These are phyloP conservation scores for Metellina segmentata DNA, from an alignment of 2,888 invertebrate genomes.

Conservation along the genomic window DNA sequence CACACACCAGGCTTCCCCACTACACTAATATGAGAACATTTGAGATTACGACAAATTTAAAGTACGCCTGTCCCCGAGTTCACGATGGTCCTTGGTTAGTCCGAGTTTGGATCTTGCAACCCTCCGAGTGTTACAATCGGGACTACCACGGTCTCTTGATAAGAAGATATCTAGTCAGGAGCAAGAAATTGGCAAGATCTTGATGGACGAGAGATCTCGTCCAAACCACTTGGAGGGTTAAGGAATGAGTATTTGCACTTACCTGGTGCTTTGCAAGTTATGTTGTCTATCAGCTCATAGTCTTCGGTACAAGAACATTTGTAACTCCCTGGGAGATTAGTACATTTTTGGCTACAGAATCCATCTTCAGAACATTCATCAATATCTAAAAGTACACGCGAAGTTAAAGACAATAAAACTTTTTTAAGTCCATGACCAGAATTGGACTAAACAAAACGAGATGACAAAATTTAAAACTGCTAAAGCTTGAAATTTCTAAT, in stretches of 20 bases:
- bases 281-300: slow-evolving; percentile 83
- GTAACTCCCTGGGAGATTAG: slow-evolving; percentile 86
- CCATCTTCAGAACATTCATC: slow-evolving; percentile 81
- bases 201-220: too few species aligned
- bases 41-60: too few species aligned
- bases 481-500: not conserved
- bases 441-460: not conserved
- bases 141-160: too few species aligned
- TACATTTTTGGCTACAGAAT: slow-evolving; percentile 83
- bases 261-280: slow-evolving; percentile 83
- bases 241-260: not conserved
- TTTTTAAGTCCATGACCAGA: not conserved
- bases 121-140: too few species aligned
- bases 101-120: too few species aligned
- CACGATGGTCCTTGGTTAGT: too few species aligned
- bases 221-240: too few species aligned
- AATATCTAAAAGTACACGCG: slow-evolving; percentile 79
- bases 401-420: not conserved
- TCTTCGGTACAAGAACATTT: slow-evolving; percentile 86
- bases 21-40: too few species aligned
- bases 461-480: not conserved
- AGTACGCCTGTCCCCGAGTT: too few species aligned
- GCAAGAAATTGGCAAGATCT: too few species aligned
- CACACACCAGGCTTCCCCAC: too few species aligned
- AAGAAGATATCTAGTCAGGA: too few species aligned